Conservation (phyloP, 2,888 invertebrate species). For the Papilio gigon region DNA sequence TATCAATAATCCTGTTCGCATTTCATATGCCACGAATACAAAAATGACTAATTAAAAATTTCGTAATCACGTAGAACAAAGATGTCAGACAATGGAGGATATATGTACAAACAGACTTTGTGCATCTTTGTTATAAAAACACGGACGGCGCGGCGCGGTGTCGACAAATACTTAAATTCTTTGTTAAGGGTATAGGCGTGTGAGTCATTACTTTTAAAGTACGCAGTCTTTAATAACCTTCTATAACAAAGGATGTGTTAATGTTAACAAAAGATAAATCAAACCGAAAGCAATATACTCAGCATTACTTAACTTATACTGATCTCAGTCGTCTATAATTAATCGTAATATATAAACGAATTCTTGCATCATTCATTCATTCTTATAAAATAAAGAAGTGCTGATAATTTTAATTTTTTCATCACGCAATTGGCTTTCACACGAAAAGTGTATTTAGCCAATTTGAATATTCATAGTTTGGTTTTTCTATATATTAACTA, state of each 20-base stretch:
- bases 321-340: no score
- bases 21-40: slow-evolving; percentile 25
- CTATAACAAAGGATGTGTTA: slow-evolving; percentile 37
- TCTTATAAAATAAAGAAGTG: no score
- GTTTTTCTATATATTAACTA: not conserved
- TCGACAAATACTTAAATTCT: slow-evolving; percentile 45
- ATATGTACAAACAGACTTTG: slow-evolving; percentile 42
- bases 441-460: no score
- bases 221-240: slow-evolving; percentile 27
- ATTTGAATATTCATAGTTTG: no score
- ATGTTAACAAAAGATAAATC: not conserved
- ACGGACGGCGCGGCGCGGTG: slow-evolving; percentile 20
- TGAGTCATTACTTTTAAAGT: slow-evolving; percentile 50
- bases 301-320: slow-evolving; percentile 5
- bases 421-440: no score
- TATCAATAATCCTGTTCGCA: slow-evolving; percentile 50
- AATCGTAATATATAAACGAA: no score
- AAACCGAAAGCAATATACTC: not conserved
- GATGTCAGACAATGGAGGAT: slow-evolving; percentile 48
- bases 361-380: no score
- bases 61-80: slow-evolving; percentile 49
- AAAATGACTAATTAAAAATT: slow-evolving; percentile 42
- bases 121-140: slow-evolving; percentile 46
- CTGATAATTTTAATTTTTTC: no score
- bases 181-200: slow-evolving; percentile 46